Conservation (phyloP, 2,888 invertebrate species). For the Cremastinae sp. region DNA sequence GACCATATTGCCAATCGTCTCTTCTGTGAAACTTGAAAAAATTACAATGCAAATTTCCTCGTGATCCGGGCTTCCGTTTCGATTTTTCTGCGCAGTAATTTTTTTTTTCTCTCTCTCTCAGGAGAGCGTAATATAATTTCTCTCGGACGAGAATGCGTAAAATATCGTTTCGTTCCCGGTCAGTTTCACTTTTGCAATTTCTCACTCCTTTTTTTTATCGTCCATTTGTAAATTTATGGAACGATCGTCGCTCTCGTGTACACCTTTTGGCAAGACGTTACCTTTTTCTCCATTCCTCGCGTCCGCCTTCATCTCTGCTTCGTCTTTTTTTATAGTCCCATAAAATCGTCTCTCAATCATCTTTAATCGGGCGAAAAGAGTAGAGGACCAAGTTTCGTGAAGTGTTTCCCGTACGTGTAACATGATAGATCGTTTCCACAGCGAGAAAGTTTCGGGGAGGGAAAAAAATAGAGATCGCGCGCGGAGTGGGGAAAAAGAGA, state of each 20-base stretch:
- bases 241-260: slow-evolving; percentile 14
- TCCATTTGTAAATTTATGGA: slow-evolving; percentile 39
- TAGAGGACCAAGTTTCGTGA: slow-evolving; percentile 2
- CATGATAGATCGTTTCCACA: slow-evolving; percentile 32
- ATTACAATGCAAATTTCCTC: too few species aligned
- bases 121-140: background rate
- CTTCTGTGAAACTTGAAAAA: background rate
- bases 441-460: slow-evolving; percentile 1
- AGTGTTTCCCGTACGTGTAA: slow-evolving; percentile 15
- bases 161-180: background rate
- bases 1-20: too few species aligned
- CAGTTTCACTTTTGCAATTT: slow-evolving; percentile 12
- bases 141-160: too few species aligned
- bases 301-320: background rate
- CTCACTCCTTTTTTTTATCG: slow-evolving; percentile 27
- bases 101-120: background rate
- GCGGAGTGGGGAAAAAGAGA: slow-evolving; percentile 14
- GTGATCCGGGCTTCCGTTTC: too few species aligned
- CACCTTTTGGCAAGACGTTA: slow-evolving; percentile 10
- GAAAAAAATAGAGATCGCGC: slow-evolving; percentile 5
- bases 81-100: too few species aligned
- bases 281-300: slow-evolving; percentile 6
- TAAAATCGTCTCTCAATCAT: slow-evolving; percentile 57
- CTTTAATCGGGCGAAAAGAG: slow-evolving; percentile 50
- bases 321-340: slow-evolving; percentile 47